Base-by-base conservation (phyloP, 2,113 vertebrate genomes). In the Onychostoma macrolepis region DNA sequence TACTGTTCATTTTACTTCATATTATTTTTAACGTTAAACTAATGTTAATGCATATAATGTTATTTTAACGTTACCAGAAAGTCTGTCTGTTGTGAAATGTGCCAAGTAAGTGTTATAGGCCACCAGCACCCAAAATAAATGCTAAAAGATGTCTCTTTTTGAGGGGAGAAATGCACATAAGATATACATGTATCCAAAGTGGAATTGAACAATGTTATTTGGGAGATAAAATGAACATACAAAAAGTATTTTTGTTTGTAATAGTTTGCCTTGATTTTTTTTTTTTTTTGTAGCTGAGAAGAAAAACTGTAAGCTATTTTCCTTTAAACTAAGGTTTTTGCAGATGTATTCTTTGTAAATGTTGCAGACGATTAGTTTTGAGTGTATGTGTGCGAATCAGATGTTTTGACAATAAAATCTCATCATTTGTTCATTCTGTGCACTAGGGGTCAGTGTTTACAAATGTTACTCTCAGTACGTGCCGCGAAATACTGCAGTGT, bases 321-420 rank as follows among this genome's bases (percentile, higher is more conserved):
- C 58, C 11, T 63, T 19, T 26, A 45, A 43, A 67, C 61, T 67
- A 30, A 43, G 15, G 26, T 33, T 71, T 71, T 83, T 45, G 11
- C 80, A 69, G 4, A 71, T 36, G 17, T 50, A 1, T 50, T 28
- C n/a, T 56, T 67, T 84, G 69, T 72, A 21, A 84, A 74, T 74
- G 21, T 41, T 84, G 65, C 24, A 83, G 33, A 74, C 13, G 12
- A 38, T 12, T 41, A 4, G 50, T 74, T 72, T 58, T 74, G 38
- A 24, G 8, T 74, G 19, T 36, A 1, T 56, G 82, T 61, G 33
- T 61, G 45, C 36, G 30, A 38, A 11, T 5, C 21, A 6, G 41
- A 71, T 33, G 26, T 45, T 9, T 82, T 69, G 83, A 41, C 67
- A 84, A 84, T 84, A 83, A 83, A 83, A 83, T 71, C n/a, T 69